phyloP scores from a whole-genome alignment of 2,113 vertebrate species.

The Hippocampus mohnikei region DNA sequence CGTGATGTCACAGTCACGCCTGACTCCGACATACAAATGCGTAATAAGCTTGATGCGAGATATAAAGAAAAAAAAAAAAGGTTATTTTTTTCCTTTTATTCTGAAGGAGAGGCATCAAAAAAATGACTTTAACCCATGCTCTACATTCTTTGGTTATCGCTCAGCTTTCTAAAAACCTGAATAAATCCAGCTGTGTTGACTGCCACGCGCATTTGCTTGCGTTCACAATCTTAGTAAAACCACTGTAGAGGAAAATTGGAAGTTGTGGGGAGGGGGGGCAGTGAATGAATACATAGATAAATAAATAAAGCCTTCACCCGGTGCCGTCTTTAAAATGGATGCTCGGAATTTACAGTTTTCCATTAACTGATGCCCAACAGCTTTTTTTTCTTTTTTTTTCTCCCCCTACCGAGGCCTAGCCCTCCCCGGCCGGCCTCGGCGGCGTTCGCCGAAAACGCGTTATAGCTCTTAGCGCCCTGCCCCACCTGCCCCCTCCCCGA shows the following conservation, averaged over 20 bases:
- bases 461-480: constrained; percentile 26
- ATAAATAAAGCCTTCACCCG: constrained; percentile 72
- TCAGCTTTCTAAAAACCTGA: constrained; percentile 62
- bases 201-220: constrained; percentile 64
- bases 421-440: constrained; percentile 29
- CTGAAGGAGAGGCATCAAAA: constrained; percentile 38
- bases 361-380: constrained; percentile 75
- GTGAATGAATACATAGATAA: constrained; percentile 73
- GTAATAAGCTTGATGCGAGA: constrained; percentile 38
- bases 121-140: constrained; percentile 61
- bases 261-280: constrained; percentile 71
- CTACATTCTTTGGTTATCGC: constrained; percentile 67
- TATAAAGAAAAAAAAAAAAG: constrained; percentile 33
- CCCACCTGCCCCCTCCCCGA: constrained; percentile 18
- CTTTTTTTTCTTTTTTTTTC: constrained; percentile 61
- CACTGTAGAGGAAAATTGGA: constrained; percentile 80
- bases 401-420: constrained; percentile 26
- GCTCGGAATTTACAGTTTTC: constrained; percentile 73
- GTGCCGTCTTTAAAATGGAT: constrained; percentile 72
- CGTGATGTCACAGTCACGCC: constrained; percentile 42
- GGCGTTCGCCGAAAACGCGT: constrained; percentile 51
- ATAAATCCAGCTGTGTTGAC: constrained; percentile 71
- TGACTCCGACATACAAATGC: constrained; percentile 24
- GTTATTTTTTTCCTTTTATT: constrained; percentile 54
- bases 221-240: constrained; percentile 77